Percentiles rank a stretch among this genome's conserved stretches.
Conservation (phyloP, 2,888 invertebrate species). For the Amblyjoppa fuscipennis region DNA sequence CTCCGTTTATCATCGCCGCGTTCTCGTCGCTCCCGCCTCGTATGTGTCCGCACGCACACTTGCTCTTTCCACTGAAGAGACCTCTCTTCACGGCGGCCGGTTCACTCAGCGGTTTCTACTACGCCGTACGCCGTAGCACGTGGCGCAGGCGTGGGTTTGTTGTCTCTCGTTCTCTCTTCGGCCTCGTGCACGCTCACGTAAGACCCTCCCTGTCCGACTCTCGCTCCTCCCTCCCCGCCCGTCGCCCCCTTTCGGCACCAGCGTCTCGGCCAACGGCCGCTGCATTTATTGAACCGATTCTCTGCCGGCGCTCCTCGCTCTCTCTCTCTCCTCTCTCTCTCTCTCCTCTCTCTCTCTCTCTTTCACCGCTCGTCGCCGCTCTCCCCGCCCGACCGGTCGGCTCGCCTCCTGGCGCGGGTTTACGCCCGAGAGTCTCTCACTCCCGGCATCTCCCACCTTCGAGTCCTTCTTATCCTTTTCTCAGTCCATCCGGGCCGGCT, state of each 20-base stretch:
- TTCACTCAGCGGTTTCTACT: slow-evolving; percentile 62
- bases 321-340: slow-evolving; percentile 46
- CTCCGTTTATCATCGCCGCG: not conserved
- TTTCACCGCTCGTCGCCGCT: slow-evolving; percentile 46
- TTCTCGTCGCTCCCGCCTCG: not conserved
- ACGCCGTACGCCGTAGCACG: slow-evolving; percentile 72
- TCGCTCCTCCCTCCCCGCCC: not conserved
- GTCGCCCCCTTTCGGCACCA: slow-evolving; percentile 10
- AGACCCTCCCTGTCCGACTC: slow-evolving; percentile 28
- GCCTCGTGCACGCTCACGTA: slow-evolving; percentile 25
- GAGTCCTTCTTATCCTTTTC: slow-evolving; percentile 29
- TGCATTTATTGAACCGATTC: slow-evolving; percentile 79
- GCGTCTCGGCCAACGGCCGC: slow-evolving; percentile 70
- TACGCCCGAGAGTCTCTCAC: slow-evolving; percentile 37
- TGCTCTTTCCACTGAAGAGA: slow-evolving; percentile 2
- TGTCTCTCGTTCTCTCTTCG: slow-evolving; percentile 74
- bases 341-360: slow-evolving; percentile 48
- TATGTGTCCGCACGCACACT: slow-evolving; percentile 20
- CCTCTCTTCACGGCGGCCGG: not conserved
- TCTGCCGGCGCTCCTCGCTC: slow-evolving; percentile 57
- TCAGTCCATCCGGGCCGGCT: slow-evolving; percentile 28
- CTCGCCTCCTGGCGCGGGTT: slow-evolving; percentile 14
- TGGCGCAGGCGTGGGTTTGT: slow-evolving; percentile 81
- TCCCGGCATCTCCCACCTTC: slow-evolving; percentile 26
- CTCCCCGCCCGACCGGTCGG: slow-evolving; percentile 44